Evolutionary conservation across 2,797 vertebrate species (phyloP), one percentile per base, ranked within the genome.

Genomic region (Otolemur crassicaudatus): DNA sequence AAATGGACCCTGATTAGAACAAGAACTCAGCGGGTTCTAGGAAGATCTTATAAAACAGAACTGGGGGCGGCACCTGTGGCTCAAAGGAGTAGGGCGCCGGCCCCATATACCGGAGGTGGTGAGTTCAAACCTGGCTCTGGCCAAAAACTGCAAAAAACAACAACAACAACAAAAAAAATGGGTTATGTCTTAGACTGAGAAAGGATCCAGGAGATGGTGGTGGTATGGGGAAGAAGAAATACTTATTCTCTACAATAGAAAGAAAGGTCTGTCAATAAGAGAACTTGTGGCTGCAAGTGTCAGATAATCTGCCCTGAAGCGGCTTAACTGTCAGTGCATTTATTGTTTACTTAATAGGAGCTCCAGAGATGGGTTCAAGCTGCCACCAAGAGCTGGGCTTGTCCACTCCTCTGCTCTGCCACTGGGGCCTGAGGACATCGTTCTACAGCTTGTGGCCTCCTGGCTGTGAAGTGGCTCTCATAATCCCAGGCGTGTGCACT

Each of bases 301-400:
- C n/a, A 31, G 61, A 22, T 34, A 9, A n/a, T 58, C 37, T 34
- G 29, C 31, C 19, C 31, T 12, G 22, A 53, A 43, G 25, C 31
- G 20, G 43, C 23, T 34, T 49, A 40, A 16, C 0, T 27, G 8
- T 29, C 20, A 25, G 20, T 13, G 4, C 27, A 11, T 73, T 67
- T 23, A 73, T 19, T 58, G 23, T 67, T 37, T 31, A 11, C 22
- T 20, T 63, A 27, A 31, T 46, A 65, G 87, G 16, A 65, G 37
- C 14, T 60, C 25, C 5, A 12, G 23, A 34, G 65, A 19, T 11
- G 23, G 11, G 13, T 23, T 13, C 22, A 56, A 37, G 56, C 2
- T 3, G 2, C 56, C n/a, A 0, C 5, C 1, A 14, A 2, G 16
- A 19, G 43, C 17, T 37, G 10, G 19, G 37, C 11, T 37, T 1